Conservation (phyloP, 2,888 invertebrate species). For the Oxytorus armatus region DNA sequence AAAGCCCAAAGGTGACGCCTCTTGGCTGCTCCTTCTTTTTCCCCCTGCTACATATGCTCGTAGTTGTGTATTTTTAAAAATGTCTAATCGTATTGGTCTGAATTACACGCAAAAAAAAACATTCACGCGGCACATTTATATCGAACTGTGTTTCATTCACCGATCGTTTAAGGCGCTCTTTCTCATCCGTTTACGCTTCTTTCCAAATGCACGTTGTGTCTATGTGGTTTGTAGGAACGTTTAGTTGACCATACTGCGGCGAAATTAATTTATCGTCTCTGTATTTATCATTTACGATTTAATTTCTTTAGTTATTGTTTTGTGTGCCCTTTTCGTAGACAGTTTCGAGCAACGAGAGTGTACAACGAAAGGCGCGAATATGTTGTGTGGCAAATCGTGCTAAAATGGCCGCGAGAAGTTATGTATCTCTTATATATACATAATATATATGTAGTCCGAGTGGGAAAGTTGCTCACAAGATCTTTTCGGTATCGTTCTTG, state of each 20-base stretch:
- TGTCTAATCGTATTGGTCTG: constrained; percentile 22
- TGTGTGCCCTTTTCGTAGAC: background rate
- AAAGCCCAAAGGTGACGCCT: constrained; percentile 44
- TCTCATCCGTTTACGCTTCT: too few relatives aligned
- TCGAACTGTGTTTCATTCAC: too few relatives aligned
- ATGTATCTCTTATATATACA: background rate
- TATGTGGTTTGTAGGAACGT: too few relatives aligned
- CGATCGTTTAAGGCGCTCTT: too few relatives aligned
- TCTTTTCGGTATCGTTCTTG: background rate
- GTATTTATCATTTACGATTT: too few relatives aligned
- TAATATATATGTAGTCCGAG: background rate
- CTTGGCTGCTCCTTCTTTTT: constrained; percentile 27
- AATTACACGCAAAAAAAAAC: too few relatives aligned
- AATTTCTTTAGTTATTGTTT: too few relatives aligned
- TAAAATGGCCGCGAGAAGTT: constrained; percentile 48
- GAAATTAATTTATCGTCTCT: too few relatives aligned
- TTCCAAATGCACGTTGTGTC: too few relatives aligned
- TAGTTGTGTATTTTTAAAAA: constrained; percentile 9
- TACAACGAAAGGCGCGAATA: constrained; percentile 23
- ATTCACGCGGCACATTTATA: too few relatives aligned
- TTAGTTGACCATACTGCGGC: too few relatives aligned
- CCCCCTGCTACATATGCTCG: constrained; percentile 33
- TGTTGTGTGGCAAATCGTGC: constrained; percentile 26
- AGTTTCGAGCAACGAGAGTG: background rate
- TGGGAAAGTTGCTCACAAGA: constrained; percentile 6